Evolutionary conservation across 1,140 invertebrate species (phyloP).

Genomic region (Zaprionus camerounensis): DNA sequence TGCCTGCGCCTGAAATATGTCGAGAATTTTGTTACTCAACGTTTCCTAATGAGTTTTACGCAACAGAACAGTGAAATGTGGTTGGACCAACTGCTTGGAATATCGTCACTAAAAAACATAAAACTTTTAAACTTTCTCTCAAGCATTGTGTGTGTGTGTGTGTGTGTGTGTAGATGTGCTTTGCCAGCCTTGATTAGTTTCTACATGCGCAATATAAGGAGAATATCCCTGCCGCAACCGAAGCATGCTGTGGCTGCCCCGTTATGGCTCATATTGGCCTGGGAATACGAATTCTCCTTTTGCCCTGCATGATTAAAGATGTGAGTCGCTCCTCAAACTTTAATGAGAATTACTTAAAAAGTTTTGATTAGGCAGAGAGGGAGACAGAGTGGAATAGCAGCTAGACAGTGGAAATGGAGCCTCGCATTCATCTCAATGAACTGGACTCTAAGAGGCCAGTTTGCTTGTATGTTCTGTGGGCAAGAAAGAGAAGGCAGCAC

Average conservation of each 20-base stretch:
- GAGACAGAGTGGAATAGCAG: neutral
- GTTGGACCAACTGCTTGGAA: conserved; percentile 16
- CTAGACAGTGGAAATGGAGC: conserved; percentile 19
- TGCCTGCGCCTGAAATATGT: conserved; percentile 62
- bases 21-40: conserved; percentile 56
- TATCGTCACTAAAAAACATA: conserved; percentile 44
- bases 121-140: conserved; percentile 72
- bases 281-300: conserved; percentile 62
- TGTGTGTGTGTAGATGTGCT: conserved; percentile 37
- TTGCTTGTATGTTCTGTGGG: neutral
- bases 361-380: conserved; percentile 45
- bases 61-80: conserved; percentile 31
- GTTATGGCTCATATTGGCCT: conserved; percentile 48
- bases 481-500: neutral
- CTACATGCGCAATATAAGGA: conserved; percentile 31
- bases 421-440: conserved; percentile 42
- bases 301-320: conserved; percentile 73
- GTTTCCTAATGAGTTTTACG: conserved; percentile 75
- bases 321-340: conserved; percentile 58
- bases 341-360: conserved; percentile 69
- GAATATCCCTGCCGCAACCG: conserved; percentile 18
- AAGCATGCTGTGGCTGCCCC: conserved; percentile 30
- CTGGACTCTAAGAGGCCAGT: conserved; percentile 8
- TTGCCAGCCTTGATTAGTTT: conserved; percentile 68
- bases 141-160: conserved; percentile 37